Conservation (phyloP, 2,888 invertebrate genomes). For the Monochamus alternatus region DNA sequence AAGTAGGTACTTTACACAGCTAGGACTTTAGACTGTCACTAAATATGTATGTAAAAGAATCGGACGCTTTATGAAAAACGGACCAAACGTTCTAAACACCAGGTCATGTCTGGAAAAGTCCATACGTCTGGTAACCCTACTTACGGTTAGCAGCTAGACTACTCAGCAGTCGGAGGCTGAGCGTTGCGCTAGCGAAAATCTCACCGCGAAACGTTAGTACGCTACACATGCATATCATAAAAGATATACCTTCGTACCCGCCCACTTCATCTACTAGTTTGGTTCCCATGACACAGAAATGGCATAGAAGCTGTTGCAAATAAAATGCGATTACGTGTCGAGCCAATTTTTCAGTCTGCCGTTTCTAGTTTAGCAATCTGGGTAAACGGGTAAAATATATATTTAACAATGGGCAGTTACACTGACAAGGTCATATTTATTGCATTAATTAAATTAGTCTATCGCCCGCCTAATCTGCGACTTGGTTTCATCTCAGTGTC, state of each 20-base stretch:
- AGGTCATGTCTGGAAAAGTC: no score
- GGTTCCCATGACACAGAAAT: conserved; percentile 39
- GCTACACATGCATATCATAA: conserved; percentile 14
- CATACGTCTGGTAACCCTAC: no score
- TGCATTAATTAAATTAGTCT: background rate
- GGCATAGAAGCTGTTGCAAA: background rate
- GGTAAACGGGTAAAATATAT: background rate
- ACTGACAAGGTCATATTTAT: background rate
- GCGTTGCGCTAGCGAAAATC: background rate
- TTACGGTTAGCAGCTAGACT: background rate
- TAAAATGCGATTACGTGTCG: conserved; percentile 1
- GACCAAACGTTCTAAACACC: no score
- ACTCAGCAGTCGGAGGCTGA: background rate
- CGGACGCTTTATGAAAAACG: no score
- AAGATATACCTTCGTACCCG: conserved; percentile 21
- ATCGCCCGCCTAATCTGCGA: background rate
- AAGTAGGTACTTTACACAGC: no score
- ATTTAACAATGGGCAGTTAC: background rate
- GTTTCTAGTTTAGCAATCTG: background rate
- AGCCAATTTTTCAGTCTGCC: background rate
- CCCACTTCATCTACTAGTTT: conserved; percentile 22
- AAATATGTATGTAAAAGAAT: no score
- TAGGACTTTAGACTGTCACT: no score
- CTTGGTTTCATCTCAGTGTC: background rate
- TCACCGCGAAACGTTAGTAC: conserved; percentile 10